A percentile compares a stretch with the other conserved stretches of the same genome.
These are phyloP conservation scores for Volucella inflata DNA, from an alignment of 2,888 invertebrate genomes.

Conservation along the genomic window DNA sequence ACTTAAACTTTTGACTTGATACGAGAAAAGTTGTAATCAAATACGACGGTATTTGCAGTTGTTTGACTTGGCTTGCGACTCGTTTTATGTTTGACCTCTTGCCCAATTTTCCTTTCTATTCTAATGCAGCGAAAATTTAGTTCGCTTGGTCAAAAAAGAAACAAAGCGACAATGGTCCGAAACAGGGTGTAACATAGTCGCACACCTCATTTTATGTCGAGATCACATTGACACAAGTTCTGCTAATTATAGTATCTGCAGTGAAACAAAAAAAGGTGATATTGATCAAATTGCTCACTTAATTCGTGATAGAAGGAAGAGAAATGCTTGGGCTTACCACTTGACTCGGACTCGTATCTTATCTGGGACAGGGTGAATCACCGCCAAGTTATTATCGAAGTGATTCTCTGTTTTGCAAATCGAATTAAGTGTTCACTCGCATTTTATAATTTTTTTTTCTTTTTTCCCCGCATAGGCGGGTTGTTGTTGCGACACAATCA, in stretches of 20 bases:
- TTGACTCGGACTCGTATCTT: conserved; percentile 25
- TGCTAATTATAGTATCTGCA: conserved; percentile 22
- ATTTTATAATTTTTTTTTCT: neutral
- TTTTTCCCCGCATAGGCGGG: too few relatives aligned
- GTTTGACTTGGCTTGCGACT: neutral
- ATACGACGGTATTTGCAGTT: neutral
- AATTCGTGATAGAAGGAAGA: conserved; percentile 6
- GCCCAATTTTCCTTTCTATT: conserved; percentile 14
- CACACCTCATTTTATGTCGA: neutral
- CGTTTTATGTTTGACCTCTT: conserved; percentile 35
- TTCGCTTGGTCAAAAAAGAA: conserved; percentile 5
- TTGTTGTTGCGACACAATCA: neutral
- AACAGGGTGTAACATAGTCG: conserved; percentile 19
- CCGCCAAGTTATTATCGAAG: neutral
- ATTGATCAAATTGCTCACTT: neutral
- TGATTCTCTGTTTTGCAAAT: conserved; percentile 14
- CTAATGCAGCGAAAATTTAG: conserved; percentile 3
- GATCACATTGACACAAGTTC: conserved; percentile 3
- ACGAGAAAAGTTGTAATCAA: conserved; percentile 9
- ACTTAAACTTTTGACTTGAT: too few relatives aligned
- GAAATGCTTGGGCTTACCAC: conserved; percentile 8
- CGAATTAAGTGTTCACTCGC: neutral
- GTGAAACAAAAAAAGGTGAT: neutral
- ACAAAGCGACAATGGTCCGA: neutral
- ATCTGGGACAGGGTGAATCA: conserved; percentile 34